Base-by-base conservation (phyloP, 2,113 vertebrate genomes). In the Laterallus jamaicensis region DNA sequence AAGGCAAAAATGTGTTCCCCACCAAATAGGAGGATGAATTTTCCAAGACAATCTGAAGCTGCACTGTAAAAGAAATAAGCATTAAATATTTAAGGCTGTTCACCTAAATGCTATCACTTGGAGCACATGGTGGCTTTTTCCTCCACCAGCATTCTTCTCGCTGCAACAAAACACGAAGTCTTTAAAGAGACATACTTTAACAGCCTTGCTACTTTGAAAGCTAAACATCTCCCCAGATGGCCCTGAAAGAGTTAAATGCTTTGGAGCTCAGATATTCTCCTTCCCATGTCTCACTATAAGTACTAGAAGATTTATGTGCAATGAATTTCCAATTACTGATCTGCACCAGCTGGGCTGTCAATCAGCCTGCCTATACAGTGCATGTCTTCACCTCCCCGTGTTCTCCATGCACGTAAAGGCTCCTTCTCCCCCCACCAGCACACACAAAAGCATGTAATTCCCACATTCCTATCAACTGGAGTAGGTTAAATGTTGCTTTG, bases 241-340 rank as follows among this genome's bases (percentile, higher is more conserved):
- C 59, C 80, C 91, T 94, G 96, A 97, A 98, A 97, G 96, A 97
- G 98, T 98, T 98, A 98, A 98, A 75, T 39, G 49, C 85, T 94
- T 93, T 81, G 91, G 54, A 67, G 64, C 95, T 97, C 95, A 91
- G 92, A 97, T 97, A 97, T 82, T 90, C 92, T 95, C 80, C 92
- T 96, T 97, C 90, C 95, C 83, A 50, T 93, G 95, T 97, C 97
- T 97, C 79, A 95, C 59, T 50, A 97, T 97, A 98, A 98, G 97
- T 97, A 98, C 93, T 70, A 62, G 96, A 97, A 98, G 97, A 98
- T 98, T 98, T 98, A 98, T 98, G 97, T 97, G 97, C 97, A 97
- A 97, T 97, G 97, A 97, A 98, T 98, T 98, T 98, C 96, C 97
- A 98, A 98, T 98, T 98, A 98, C 97, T 97, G 94, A 97, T 97